Base-by-base conservation (phyloP, 1,140 invertebrate species). In the Neodiprion fabricii region DNA sequence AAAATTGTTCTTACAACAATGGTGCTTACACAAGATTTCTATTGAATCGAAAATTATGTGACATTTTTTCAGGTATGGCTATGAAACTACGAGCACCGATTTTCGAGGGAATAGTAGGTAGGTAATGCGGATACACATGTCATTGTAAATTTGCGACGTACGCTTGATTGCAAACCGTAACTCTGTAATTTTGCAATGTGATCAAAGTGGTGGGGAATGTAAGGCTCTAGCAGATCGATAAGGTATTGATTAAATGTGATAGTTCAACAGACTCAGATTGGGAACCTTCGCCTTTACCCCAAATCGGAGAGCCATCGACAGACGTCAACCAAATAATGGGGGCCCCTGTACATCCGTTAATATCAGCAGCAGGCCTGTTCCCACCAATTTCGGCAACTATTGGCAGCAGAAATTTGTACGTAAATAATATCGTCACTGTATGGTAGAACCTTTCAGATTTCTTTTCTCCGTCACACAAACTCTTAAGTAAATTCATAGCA, bases 231-330 rank as follows among this genome's bases (percentile, higher is more conserved):
- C 28, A 70, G 40, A 67, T 67, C 67, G 61, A 12, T 12, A 10
- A 40, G 28, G 9, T 23, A 50, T 23, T 74, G 17, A 70, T 70
- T 48, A 47, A 53, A 28, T 0, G 61, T 72, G 72, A 71, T 61
- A 86, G 85, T 79, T 85, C 84, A 8, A 81, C 81, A 23, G 84
- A 84, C 71, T 85, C 84, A 7, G 85, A 86, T 70, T 86, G 81
- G 82, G 84, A 85, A 72, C 75, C 70, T 40, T 84, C 83, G 28
- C 81, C 84, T 61, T 79, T 85, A 53, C 84, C 85, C 66, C 83
- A 83, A 48, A 83, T 85, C n/a, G 80, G 81, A 75, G 84, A 84
- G 70, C 83, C 81, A 12, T 1, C 28, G n/a, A 75, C 79, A 23
- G 84, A 83, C 75, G 78, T 80, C 50, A 83, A 83, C 65, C 79